These are phyloP conservation scores for Excalfactoria chinensis DNA, from an alignment of 2,113 vertebrate genomes.

Conservation along the genomic window DNA sequence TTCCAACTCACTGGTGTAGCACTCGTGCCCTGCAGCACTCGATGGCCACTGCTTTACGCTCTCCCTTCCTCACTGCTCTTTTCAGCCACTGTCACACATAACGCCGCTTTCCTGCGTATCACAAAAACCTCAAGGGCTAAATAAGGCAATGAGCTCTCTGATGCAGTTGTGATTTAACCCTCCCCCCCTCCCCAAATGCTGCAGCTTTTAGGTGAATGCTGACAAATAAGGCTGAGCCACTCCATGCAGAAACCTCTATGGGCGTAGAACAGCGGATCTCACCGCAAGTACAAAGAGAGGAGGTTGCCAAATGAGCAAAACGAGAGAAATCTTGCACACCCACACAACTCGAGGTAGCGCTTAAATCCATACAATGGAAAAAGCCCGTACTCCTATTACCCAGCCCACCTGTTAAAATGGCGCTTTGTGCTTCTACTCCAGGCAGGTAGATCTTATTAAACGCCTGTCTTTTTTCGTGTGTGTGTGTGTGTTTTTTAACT, in stretches of 20 bases:
- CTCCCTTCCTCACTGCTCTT: not conserved
- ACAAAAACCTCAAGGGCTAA: not conserved
- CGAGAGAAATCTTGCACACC: slow-evolving; percentile 15
- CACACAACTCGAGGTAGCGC: slow-evolving; percentile 2
- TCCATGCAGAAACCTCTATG: not conserved
- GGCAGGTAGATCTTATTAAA: not conserved
- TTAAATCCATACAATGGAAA: not conserved
- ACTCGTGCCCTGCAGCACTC: not conserved
- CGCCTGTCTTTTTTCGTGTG: not conserved
- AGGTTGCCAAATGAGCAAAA: slow-evolving; percentile 28
- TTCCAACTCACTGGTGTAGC: not conserved
- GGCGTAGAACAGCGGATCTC: not conserved
- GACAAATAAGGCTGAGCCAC: not conserved
- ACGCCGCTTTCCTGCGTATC: not conserved
- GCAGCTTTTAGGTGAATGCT: not conserved
- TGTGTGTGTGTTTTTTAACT: too few relatives aligned
- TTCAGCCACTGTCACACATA: not conserved
- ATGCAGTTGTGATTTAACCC: not conserved
- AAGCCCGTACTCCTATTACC: not conserved
- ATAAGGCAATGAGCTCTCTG: not conserved
- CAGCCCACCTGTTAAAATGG: not conserved
- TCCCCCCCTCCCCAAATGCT: too few relatives aligned
- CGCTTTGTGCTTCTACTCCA: not conserved
- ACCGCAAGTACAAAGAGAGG: not conserved
- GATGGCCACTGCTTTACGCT: not conserved